Conservation (phyloP, 2,797 vertebrate genomes). For the Sciurus vulgaris region DNA sequence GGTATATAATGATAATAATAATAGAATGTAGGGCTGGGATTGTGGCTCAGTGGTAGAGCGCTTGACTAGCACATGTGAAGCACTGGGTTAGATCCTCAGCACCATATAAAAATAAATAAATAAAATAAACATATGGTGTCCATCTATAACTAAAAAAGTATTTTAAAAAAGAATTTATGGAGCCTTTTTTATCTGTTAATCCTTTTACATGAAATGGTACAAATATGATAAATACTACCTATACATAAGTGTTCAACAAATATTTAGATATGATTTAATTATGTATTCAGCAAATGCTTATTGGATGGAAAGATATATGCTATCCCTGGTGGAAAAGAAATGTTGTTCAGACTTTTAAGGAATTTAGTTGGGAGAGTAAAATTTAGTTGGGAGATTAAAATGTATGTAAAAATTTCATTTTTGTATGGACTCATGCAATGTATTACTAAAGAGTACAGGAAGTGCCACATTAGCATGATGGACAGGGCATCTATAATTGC, state of each 20-base stretch:
- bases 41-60: too few relatives aligned
- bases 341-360: background rate
- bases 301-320: background rate
- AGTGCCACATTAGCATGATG: background rate
- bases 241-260: background rate
- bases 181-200: background rate
- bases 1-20: background rate
- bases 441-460: background rate
- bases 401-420: background rate
- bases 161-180: background rate
- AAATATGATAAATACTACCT: background rate
- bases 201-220: background rate
- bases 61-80: too few relatives aligned
- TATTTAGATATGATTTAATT: background rate
- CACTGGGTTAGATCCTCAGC: too few relatives aligned
- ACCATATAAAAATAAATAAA: too few relatives aligned
- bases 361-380: background rate
- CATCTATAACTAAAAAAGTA: too few relatives aligned
- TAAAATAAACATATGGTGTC: too few relatives aligned
- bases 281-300: background rate
- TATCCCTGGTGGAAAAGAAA: conserved; percentile 4
- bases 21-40: too few relatives aligned
- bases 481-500: background rate
- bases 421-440: background rate
- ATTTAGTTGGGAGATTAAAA: background rate